These are phyloP conservation scores for Dicaeum eximium DNA, from an alignment of 2,113 vertebrate genomes.

Conservation along the genomic window DNA sequence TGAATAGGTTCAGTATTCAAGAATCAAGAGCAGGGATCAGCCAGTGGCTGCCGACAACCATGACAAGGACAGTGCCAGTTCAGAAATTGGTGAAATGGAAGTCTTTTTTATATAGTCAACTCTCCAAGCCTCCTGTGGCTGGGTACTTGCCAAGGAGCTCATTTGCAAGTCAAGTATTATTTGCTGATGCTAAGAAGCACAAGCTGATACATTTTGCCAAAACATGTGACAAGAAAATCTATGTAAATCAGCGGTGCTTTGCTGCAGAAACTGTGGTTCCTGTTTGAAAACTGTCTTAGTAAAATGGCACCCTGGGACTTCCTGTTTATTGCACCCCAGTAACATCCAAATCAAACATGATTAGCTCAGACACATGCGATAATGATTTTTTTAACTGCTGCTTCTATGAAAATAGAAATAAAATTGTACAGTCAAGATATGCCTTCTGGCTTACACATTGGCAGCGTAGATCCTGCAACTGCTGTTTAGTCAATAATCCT, in stretches of 20 bases:
- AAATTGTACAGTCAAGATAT: neutral
- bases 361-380: neutral
- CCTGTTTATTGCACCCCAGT: constrained; percentile 38
- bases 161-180: constrained; percentile 62
- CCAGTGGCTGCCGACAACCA: neutral
- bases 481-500: neutral
- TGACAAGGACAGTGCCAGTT: neutral
- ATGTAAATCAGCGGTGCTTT: constrained; percentile 43
- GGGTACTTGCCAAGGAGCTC: constrained; percentile 38
- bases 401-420: constrained; percentile 25
- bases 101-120: neutral
- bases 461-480: neutral
- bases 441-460: neutral
- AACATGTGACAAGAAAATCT: constrained; percentile 55
- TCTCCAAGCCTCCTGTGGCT: neutral
- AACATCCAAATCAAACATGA: constrained; percentile 49
- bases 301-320: constrained; percentile 41
- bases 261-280: constrained; percentile 4
- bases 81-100: neutral
- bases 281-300: constrained; percentile 29
- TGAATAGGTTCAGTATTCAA: neutral
- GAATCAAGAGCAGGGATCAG: neutral
- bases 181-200: constrained; percentile 55
- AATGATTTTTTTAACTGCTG: constrained; percentile 41
- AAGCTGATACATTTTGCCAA: constrained; percentile 60